Percentiles rank a stretch among this genome's conserved stretches.
Conservation (phyloP, 2,888 invertebrate genomes). For the Phorcus lineatus region DNA sequence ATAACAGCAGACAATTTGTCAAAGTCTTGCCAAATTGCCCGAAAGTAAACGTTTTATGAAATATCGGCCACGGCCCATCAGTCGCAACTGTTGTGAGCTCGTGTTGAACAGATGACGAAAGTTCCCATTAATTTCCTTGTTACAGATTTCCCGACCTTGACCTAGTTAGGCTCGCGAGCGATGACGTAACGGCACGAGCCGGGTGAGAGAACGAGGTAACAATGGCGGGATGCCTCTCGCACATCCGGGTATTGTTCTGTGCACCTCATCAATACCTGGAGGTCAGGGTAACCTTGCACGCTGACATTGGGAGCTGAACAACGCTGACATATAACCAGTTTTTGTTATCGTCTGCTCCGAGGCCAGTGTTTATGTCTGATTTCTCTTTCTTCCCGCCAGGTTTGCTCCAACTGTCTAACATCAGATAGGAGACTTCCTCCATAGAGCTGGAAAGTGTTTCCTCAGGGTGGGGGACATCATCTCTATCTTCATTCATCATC, state of each 20-base stretch:
- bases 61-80: background rate
- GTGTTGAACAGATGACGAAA: constrained; percentile 6
- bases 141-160: background rate
- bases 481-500: no score
- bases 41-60: background rate
- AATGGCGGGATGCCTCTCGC: no score
- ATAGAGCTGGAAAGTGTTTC: no score
- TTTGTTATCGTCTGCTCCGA: background rate
- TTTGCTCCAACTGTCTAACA: no score
- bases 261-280: no score
- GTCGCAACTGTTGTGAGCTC: background rate
- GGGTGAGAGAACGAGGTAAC: background rate
- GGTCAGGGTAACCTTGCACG: background rate
- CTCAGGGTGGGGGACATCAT: no score
- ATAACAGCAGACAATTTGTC: background rate
- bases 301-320: background rate
- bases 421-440: no score
- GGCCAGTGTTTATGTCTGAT: no score
- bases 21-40: background rate
- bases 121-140: background rate
- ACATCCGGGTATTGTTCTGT: no score
- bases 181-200: constrained; percentile 15
- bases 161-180: background rate
- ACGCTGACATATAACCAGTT: background rate
- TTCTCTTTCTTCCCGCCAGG: no score